Evolutionary conservation across 2,888 invertebrate species (phyloP).

Genomic region (Noctua fimbriata): DNA sequence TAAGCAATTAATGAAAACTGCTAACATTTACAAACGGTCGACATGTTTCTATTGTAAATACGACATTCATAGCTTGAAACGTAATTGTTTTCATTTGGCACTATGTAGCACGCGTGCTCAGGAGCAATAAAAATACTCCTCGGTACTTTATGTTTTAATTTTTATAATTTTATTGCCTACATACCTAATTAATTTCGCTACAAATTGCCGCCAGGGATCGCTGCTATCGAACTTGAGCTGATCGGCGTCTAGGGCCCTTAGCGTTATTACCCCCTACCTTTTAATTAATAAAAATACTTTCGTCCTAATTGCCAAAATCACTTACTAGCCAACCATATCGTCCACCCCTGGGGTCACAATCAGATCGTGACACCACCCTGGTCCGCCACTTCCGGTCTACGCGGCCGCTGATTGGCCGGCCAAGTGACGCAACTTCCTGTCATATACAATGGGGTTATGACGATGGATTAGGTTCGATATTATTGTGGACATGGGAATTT

Average conservation of each 20-base stretch:
- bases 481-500: constrained; percentile 53
- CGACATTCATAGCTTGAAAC: constrained; percentile 12
- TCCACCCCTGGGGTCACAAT: constrained; percentile 61
- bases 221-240: constrained; percentile 16
- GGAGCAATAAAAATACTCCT: constrained; percentile 30
- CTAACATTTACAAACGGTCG: neutral
- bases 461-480: constrained; percentile 55
- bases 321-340: constrained; percentile 62
- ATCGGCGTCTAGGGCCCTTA: constrained; percentile 40
- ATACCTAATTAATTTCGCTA: constrained; percentile 24
- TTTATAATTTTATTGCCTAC: constrained; percentile 19
- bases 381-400: constrained; percentile 65
- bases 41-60: constrained; percentile 25
- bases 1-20: neutral
- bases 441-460: constrained; percentile 63
- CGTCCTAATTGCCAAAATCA: constrained; percentile 67
- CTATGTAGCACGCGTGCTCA: constrained; percentile 40
- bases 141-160: constrained; percentile 22
- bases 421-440: constrained; percentile 64
- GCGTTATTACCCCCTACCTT: constrained; percentile 31
- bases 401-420: constrained; percentile 61
- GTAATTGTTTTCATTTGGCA: constrained; percentile 43
- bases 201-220: constrained; percentile 50
- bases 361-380: constrained; percentile 67
- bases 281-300: constrained; percentile 66